These are phyloP conservation scores for Acinonyx jubatus DNA, from an alignment of 2,113 vertebrate species.

Conservation along the genomic window DNA sequence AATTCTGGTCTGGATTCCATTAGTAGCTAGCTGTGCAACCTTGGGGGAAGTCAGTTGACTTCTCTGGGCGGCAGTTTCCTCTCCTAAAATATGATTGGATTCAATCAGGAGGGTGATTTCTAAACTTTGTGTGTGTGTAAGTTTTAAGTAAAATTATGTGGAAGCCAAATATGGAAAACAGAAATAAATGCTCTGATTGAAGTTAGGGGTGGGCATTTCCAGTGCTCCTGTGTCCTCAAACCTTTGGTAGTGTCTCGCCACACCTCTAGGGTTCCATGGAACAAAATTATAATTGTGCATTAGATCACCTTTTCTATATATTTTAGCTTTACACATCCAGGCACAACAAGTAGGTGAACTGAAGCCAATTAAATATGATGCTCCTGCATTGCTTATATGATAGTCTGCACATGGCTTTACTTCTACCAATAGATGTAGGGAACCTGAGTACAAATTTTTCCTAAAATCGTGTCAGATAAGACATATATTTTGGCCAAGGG, in stretches of 20 bases:
- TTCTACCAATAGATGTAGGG: not conserved
- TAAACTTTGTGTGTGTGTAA: not conserved
- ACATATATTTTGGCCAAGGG: not conserved
- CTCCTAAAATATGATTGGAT: not conserved
- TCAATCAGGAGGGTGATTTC: not conserved
- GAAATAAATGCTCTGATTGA: not conserved
- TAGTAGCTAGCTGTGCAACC: not conserved
- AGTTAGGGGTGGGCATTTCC: not conserved
- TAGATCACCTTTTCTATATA: not conserved
- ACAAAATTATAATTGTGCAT: not conserved
- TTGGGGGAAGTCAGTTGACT: not conserved
- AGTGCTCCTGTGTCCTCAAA: not conserved
- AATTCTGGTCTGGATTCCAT: not conserved
- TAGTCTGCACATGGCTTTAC: not conserved
- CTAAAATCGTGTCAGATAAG: not conserved
- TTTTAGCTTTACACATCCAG: not conserved
- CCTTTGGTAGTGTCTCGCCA: not conserved
- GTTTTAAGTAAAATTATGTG: not conserved
- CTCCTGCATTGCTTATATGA: not conserved
- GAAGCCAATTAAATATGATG: not conserved
- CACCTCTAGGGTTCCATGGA: not conserved
- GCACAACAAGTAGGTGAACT: not conserved
- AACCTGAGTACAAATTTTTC: not conserved
- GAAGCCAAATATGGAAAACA: not conserved
- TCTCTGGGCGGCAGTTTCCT: not conserved